Evolutionary conservation across 2,113 vertebrate genomes (phyloP).

Genomic region (Serilophus lunatus): DNA sequence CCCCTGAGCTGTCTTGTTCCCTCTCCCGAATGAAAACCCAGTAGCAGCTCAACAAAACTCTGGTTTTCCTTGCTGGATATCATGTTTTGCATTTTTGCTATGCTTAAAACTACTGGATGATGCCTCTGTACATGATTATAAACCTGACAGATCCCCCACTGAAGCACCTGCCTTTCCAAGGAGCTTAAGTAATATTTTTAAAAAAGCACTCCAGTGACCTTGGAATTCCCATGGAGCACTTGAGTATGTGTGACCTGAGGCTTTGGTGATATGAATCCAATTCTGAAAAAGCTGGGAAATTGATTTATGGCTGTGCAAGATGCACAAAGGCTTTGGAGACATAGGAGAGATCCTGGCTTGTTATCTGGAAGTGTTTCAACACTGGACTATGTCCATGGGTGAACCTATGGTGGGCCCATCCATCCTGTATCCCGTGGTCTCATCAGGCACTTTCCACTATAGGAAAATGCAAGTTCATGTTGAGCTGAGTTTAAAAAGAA

Average conservation of each 20-base stretch:
- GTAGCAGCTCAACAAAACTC: not conserved
- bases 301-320: not conserved
- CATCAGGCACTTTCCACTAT: not conserved
- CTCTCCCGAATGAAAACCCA: not conserved
- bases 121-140: not conserved
- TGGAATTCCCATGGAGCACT: not conserved
- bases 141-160: not conserved
- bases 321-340: not conserved
- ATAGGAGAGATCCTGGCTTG: not conserved
- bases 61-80: not conserved
- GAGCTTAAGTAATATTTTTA: not conserved
- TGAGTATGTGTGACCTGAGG: accelerated
- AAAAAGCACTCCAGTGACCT: not conserved
- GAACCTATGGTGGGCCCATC: no score
- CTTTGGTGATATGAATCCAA: not conserved
- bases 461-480: not conserved
- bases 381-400: accelerated
- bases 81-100: not conserved
- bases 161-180: not conserved
- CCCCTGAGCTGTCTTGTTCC: not conserved
- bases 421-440: accelerated
- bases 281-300: not conserved
- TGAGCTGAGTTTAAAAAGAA: not conserved
- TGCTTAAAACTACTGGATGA: not conserved
- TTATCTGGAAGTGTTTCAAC: not conserved